Conservation (phyloP, 2,888 invertebrate species). For the Protula sp. region DNA sequence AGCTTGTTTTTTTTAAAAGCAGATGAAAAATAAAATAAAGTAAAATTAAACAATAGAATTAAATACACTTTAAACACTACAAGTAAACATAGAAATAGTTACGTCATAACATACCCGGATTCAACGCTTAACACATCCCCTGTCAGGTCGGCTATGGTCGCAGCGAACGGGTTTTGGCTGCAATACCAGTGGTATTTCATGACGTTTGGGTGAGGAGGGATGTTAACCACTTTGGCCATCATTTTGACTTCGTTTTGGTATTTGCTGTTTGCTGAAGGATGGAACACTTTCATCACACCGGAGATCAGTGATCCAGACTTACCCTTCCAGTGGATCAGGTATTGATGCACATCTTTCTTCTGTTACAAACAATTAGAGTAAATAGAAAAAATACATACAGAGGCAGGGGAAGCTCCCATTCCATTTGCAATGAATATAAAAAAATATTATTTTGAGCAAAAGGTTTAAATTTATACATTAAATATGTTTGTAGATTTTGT, state of each 20-base stretch:
- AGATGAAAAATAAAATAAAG: too few relatives aligned
- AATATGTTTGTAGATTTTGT: too few relatives aligned
- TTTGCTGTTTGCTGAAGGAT: neutral
- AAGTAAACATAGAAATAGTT: too few relatives aligned
- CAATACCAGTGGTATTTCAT: constrained; percentile 12
- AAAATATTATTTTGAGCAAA: too few relatives aligned
- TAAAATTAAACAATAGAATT: too few relatives aligned
- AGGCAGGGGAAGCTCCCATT: too few relatives aligned
- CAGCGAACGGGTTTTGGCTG: constrained; percentile 2
- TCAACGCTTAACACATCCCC: constrained; percentile 7
- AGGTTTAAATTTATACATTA: too few relatives aligned
- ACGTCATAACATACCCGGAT: too few relatives aligned
- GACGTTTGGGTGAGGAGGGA: constrained; percentile 9
- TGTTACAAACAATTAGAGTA: neutral
- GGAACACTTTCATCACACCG: constrained; percentile 14
- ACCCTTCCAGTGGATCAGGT: constrained; percentile 10
- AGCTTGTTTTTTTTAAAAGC: too few relatives aligned
- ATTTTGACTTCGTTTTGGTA: constrained; percentile 11
- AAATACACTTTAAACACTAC: too few relatives aligned
- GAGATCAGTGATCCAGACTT: neutral
- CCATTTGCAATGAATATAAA: neutral
- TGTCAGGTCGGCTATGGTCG: constrained; percentile 1
- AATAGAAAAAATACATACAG: too few relatives aligned
- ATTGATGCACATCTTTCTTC: neutral
- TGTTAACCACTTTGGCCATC: constrained; percentile 1